phyloP scores from a whole-genome alignment of 2,888 invertebrate species.

The Galeruca laticollis region DNA sequence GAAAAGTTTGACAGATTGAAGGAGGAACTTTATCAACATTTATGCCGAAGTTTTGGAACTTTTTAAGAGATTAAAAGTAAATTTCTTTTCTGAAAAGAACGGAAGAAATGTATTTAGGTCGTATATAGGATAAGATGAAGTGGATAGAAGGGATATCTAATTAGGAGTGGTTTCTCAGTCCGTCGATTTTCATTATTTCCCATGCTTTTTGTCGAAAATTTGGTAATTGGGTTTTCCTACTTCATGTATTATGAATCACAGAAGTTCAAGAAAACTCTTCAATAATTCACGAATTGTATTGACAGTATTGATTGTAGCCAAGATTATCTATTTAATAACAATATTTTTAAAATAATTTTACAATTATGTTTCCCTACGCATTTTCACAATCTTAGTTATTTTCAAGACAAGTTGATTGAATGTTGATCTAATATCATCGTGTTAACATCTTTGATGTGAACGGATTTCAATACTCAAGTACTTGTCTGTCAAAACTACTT shows the following conservation, averaged over 20 bases:
- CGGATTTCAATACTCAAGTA: no score
- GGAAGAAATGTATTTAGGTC: slow-evolving; percentile 26
- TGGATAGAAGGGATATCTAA: slow-evolving; percentile 9
- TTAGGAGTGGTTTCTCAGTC: slow-evolving; percentile 21
- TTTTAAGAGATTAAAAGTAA: slow-evolving; percentile 53
- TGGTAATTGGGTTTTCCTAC: background rate
- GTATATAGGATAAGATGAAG: slow-evolving; percentile 33
- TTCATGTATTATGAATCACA: background rate
- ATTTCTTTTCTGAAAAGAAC: slow-evolving; percentile 46
- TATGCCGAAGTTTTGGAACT: slow-evolving; percentile 51
- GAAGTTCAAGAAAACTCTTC: background rate
- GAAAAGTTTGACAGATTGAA: slow-evolving; percentile 59
- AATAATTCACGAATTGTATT: no score
- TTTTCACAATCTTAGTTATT: no score
- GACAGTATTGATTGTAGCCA: no score
- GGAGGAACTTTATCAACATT: slow-evolving; percentile 56
- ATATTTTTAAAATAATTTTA: no score
- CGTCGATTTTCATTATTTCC: slow-evolving; percentile 22
- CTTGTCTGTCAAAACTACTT: no score
- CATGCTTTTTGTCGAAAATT: background rate
- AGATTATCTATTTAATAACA: no score
- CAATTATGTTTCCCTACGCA: no score
- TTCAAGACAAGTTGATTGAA: no score
- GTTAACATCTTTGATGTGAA: no score
- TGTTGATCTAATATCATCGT: no score